A percentile compares a stretch with the other conserved stretches of the same genome.
phyloP scores from a whole-genome alignment of 2,888 invertebrate species.

The Acanthoscelides obtectus region DNA sequence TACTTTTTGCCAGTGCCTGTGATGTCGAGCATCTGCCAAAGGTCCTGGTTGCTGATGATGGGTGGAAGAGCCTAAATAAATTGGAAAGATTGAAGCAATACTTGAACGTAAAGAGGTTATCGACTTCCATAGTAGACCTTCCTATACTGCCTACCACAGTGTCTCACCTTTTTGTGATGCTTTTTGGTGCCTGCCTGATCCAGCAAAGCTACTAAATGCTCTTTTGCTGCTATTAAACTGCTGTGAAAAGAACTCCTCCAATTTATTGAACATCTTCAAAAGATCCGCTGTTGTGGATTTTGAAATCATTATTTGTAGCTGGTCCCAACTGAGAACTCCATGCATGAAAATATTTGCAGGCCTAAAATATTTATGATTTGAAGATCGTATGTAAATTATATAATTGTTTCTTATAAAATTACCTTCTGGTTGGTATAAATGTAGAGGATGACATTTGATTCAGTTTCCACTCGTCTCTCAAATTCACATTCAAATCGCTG shows the following conservation, averaged over 20 bases:
- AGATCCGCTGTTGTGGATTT: slow-evolving; percentile 96
- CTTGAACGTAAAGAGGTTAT: too few relatives aligned
- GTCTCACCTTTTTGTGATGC: slow-evolving; percentile 39
- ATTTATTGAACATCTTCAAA: slow-evolving; percentile 92
- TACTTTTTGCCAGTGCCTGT: slow-evolving; percentile 90
- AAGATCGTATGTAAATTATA: slow-evolving; percentile 1
- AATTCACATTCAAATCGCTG: slow-evolving; percentile 71
- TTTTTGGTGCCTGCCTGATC: slow-evolving; percentile 34
- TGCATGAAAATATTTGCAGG: slow-evolving; percentile 89
- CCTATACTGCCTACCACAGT: too few relatives aligned
- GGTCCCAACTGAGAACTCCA: slow-evolving; percentile 92
- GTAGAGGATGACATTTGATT: slow-evolving; percentile 49
- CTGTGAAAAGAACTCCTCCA: slow-evolving; percentile 96
- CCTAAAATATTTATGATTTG: slow-evolving; percentile 45
- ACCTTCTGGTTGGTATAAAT: slow-evolving; percentile 63
- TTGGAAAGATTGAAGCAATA: background rate
- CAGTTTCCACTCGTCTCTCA: slow-evolving; percentile 86
- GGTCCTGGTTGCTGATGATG: slow-evolving; percentile 8
- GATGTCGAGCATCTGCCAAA: slow-evolving; percentile 34
- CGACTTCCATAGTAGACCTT: too few relatives aligned
- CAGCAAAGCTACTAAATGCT: slow-evolving; percentile 59
- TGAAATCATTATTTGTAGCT: slow-evolving; percentile 93
- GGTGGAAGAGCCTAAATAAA: background rate
- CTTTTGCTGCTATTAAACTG: slow-evolving; percentile 95
- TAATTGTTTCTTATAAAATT: background rate